Evolutionary conservation across 2,888 invertebrate genomes (phyloP).

Genomic region (Phaedon cochleariae): DNA sequence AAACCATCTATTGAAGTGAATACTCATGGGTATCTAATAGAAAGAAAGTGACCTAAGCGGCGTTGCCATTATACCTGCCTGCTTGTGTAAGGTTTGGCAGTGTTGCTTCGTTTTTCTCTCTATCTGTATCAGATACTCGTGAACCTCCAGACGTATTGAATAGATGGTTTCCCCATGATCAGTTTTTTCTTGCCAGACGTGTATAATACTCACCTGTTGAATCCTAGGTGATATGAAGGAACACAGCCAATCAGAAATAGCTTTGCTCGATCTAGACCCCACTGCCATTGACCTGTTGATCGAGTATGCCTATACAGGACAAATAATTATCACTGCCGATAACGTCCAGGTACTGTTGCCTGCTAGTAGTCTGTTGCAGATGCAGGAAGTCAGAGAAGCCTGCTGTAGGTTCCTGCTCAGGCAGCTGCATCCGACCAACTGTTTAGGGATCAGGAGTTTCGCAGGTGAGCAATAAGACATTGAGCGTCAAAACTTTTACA

Average conservation of each 20-base stretch:
- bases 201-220: background rate
- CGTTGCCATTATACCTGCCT: too few species aligned
- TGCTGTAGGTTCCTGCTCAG: constrained; percentile 79
- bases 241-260: constrained; percentile 65
- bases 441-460: constrained; percentile 79
- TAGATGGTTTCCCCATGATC: too few species aligned
- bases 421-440: constrained; percentile 80
- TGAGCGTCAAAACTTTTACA: too few species aligned
- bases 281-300: constrained; percentile 73
- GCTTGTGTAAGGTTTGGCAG: too few species aligned
- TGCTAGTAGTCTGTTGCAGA: constrained; percentile 78
- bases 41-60: too few species aligned
- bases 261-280: constrained; percentile 68
- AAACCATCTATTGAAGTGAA: too few species aligned
- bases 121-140: too few species aligned
- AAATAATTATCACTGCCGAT: constrained; percentile 67
- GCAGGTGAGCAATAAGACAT: constrained; percentile 64
- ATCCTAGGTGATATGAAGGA: constrained; percentile 68
- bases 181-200: background rate
- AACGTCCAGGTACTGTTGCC: constrained; percentile 68
- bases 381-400: constrained; percentile 73
- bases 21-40: too few species aligned
- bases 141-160: too few species aligned
- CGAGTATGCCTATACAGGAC: constrained; percentile 80
- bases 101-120: too few species aligned